These are phyloP conservation scores for Xanthorhoe spadicearia DNA, from an alignment of 2,888 invertebrate genomes.

Conservation along the genomic window DNA sequence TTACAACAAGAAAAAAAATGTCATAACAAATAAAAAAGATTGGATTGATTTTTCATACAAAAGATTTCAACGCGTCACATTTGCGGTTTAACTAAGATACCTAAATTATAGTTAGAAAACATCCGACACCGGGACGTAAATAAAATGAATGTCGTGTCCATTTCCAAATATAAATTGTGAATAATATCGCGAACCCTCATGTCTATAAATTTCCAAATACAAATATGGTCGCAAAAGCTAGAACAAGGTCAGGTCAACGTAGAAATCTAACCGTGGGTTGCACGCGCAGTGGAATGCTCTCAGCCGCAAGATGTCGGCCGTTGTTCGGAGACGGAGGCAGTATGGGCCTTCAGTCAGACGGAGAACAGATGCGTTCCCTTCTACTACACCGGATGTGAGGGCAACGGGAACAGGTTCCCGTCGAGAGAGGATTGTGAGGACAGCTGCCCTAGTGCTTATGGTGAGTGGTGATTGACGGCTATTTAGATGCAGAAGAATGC, in stretches of 20 bases:
- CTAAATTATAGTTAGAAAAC: too few relatives aligned
- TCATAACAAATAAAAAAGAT: too few relatives aligned
- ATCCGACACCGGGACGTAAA: too few relatives aligned
- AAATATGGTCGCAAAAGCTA: too few relatives aligned
- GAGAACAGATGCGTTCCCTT: slow-evolving; percentile 96
- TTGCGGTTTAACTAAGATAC: too few relatives aligned
- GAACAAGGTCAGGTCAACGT: slow-evolving; percentile 34
- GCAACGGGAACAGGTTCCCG: slow-evolving; percentile 94
- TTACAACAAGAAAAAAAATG: too few relatives aligned
- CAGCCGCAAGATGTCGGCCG: slow-evolving; percentile 90
- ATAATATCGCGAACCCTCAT: too few relatives aligned
- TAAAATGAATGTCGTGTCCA: too few relatives aligned
- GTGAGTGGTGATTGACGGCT: slow-evolving; percentile 84
- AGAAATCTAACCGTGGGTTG: slow-evolving; percentile 65
- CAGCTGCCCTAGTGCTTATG: slow-evolving; percentile 91
- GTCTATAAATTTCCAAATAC: too few relatives aligned
- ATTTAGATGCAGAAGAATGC: slow-evolving; percentile 1
- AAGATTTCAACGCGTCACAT: too few relatives aligned
- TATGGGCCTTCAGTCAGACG: slow-evolving; percentile 93
- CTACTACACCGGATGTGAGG: slow-evolving; percentile 96
- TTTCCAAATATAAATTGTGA: too few relatives aligned
- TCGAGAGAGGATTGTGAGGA: slow-evolving; percentile 89
- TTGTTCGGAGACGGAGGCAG: slow-evolving; percentile 90
- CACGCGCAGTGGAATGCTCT: slow-evolving; percentile 89
- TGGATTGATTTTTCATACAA: too few relatives aligned